Base-by-base conservation (phyloP, 2,113 vertebrate genomes). In the Callopanchax toddi region DNA sequence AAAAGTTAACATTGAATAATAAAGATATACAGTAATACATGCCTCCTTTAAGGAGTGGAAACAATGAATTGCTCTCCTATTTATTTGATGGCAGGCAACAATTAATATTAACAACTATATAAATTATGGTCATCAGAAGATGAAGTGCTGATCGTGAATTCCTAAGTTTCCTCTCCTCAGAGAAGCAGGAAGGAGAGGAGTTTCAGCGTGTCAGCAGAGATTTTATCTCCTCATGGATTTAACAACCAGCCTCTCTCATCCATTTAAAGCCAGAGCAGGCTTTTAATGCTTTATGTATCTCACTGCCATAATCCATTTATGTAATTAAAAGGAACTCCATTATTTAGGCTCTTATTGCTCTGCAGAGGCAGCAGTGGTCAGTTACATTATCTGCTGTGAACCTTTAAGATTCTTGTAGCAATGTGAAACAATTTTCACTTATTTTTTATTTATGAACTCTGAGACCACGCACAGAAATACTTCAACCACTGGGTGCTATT, bases 141-240 rank as follows among this genome's bases (percentile, higher is more conserved):
- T n/a, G n/a, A n/a, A n/a, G n/a, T n/a, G n/a, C n/a, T n/a, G n/a
- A n/a, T n/a, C n/a, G n/a, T n/a, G n/a, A n/a, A n/a, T n/a, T n/a
- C 3, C 50, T 57, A 32, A 48, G 49, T 74, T 51, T 36, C 18
- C 60, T 32, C 44, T 46, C 52, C 44, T 55, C 50, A 42, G 52
- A 44, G 40, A 66, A 52, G 57, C 40, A 57, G 32, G 7, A 63
- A 46, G 52, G n/a, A 16, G 17, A 64, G 69, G 17, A 55, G 37
- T 76, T 88, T 64, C 56, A 67, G 56, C 74, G 8, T 74, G 69
- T 89, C 86, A 83, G 86, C 84, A 83, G 18, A 69, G 84, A 89
- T 88, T 81, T 85, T 73, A 86, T 88, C 82, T 74, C 63, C 59
- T 52, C 65, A 67, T 54, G 17, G 56, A 67, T 84, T 78, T 83